Conservation (phyloP, 2,797 vertebrate species). For the Aphelocoma californica region DNA sequence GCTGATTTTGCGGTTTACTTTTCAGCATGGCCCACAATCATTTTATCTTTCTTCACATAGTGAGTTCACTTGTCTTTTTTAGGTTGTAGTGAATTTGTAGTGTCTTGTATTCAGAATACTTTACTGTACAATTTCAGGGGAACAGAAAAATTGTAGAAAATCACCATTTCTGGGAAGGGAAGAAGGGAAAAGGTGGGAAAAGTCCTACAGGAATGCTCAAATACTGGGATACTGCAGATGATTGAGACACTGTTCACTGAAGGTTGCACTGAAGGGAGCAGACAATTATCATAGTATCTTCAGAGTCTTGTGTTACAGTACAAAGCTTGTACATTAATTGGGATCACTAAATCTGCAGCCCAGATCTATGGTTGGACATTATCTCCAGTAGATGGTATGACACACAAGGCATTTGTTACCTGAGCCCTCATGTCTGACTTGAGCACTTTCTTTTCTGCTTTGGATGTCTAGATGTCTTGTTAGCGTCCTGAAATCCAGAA, state of each 20-base stretch:
- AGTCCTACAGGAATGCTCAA: neutral
- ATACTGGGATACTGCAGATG: neutral
- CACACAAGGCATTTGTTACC: neutral
- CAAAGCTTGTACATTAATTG: neutral
- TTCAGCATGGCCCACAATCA: neutral
- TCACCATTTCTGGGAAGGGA: neutral
- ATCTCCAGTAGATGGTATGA: neutral
- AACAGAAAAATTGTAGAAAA: neutral
- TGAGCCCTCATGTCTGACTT: neutral
- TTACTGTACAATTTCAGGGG: neutral
- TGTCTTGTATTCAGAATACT: neutral
- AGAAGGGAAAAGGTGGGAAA: neutral
- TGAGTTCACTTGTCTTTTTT: neutral
- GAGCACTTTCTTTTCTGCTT: neutral
- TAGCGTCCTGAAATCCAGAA: neutral
- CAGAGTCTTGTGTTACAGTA: neutral
- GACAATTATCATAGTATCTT: neutral
- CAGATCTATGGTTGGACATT: neutral
- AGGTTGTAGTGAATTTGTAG: neutral
- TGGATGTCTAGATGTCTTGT: neutral
- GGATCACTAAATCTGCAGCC: neutral
- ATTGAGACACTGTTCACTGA: neutral
- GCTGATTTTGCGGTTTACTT: neutral
- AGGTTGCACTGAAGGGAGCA: neutral
- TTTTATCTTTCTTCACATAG: neutral